Evolutionary conservation across 2,888 invertebrate genomes (phyloP), one percentile per base, ranked within the genome.

Genomic region (Lasioglossum pauxillum): DNA sequence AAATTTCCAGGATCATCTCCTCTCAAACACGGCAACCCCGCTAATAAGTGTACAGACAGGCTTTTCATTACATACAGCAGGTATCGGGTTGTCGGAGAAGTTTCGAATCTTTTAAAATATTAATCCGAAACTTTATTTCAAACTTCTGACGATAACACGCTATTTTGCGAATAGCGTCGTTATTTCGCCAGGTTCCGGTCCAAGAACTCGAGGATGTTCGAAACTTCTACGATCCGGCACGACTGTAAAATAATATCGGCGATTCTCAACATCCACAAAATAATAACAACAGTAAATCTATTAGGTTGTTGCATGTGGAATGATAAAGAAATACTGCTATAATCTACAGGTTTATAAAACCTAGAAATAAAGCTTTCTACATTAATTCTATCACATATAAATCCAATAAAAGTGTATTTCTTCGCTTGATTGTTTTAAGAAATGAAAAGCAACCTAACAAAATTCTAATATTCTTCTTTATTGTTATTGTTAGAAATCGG

Each of bases 81-180:
- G 64, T 64, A 64, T 31, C 27, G 5, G 60, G 31, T 64, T 31
- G 64, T 31, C 44, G 49, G 14, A 76, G 23, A 49, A 27, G 44
- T 31, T 31, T 35, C 44, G 23, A 35, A 46, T 23, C 75, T 69
- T 57, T 49, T n/a, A 19, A 44, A 35, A 31, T 16, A 41, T 73
- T 67, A 64, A 82, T 64, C 64, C 31, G 64, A 16, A 31, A 31
- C 31, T 64, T 64, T 5, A 64, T 16, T 14, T 64, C 27, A 76
- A 31, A 64, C 64, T 64, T 64, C 27, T 31, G 64, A 64, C 27
- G 27, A 64, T 64, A 64, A 64, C 64, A 31, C 64, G 64, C 64
- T 12, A 31, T 64, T 31, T 64, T 64, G 14, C 27, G 31, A 31
- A 64, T 31, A 31, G 14, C 31, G 64, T 16, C 64, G 27, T 31